Evolutionary conservation across 2,113 vertebrate species (phyloP).

Genomic region (Pygoscelis antarcticus): DNA sequence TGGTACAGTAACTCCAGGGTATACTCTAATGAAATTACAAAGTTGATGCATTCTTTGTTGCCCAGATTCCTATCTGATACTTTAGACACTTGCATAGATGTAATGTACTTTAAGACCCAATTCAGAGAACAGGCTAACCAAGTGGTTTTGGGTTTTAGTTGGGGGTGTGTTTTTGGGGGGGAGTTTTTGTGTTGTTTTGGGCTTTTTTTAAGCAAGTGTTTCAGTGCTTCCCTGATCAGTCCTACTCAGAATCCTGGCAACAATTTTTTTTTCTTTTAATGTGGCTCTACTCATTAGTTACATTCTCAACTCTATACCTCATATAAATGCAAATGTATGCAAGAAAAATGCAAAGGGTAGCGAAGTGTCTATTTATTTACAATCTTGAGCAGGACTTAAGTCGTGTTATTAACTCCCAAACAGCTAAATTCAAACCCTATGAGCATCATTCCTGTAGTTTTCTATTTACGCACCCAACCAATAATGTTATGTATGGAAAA

Average conservation of each 20-base stretch:
- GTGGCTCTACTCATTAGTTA: neutral
- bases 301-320: neutral
- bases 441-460: neutral
- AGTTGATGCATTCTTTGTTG: neutral
- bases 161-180: no score
- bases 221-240: neutral
- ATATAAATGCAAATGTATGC: neutral
- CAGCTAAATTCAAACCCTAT: neutral
- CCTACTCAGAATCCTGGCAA: neutral
- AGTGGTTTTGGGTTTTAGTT: neutral
- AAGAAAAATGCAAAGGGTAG: neutral
- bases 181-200: neutral
- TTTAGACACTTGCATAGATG: neutral
- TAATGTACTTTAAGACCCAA: neutral
- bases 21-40: neutral
- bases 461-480: neutral
- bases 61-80: neutral
- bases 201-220: neutral
- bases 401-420: neutral
- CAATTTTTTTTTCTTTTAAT: neutral
- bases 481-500: neutral
- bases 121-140: neutral
- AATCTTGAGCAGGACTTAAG: neutral
- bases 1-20: neutral
- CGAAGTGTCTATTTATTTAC: slow-evolving; percentile 22